phyloP scores from a whole-genome alignment of 2,797 vertebrate genomes.

The Cichlasoma orientale region DNA sequence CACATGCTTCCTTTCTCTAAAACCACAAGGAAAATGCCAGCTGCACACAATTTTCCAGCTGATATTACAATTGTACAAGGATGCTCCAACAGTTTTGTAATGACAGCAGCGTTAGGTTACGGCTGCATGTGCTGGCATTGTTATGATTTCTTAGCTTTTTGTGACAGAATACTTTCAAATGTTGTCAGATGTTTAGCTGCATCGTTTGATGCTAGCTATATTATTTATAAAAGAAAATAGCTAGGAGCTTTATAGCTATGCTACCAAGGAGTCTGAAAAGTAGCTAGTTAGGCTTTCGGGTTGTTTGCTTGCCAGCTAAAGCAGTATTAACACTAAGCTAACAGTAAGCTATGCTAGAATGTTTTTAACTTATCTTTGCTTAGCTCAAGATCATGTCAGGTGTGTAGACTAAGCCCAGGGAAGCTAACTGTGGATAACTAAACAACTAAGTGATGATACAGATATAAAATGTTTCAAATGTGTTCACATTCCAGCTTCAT shows the following conservation, averaged over 20 bases:
- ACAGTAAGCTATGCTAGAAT: not conserved
- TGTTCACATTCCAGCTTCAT: not conserved
- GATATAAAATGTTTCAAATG: not conserved
- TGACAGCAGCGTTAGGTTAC: not conserved
- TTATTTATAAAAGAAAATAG: not conserved
- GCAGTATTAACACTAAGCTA: not conserved
- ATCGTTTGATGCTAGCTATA: not conserved
- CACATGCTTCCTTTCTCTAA: not conserved
- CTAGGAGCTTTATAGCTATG: slow-evolving; percentile 3
- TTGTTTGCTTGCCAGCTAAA: slow-evolving; percentile 18
- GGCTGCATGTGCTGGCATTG: not conserved
- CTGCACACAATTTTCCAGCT: not conserved
- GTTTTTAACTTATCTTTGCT: not conserved
- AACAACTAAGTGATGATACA: not conserved
- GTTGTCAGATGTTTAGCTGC: not conserved
- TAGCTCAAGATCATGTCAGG: not conserved
- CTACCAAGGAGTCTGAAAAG: not conserved
- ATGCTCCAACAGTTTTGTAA: not conserved
- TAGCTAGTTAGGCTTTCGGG: not conserved
- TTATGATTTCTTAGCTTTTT: not conserved
- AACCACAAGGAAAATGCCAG: not conserved
- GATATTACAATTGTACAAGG: not conserved
- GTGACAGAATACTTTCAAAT: no score
- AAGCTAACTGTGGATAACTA: not conserved
- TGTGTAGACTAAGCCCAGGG: not conserved